These are phyloP conservation scores for Heterocephalus glaber DNA, from an alignment of 2,113 vertebrate species.

Conservation along the genomic window DNA sequence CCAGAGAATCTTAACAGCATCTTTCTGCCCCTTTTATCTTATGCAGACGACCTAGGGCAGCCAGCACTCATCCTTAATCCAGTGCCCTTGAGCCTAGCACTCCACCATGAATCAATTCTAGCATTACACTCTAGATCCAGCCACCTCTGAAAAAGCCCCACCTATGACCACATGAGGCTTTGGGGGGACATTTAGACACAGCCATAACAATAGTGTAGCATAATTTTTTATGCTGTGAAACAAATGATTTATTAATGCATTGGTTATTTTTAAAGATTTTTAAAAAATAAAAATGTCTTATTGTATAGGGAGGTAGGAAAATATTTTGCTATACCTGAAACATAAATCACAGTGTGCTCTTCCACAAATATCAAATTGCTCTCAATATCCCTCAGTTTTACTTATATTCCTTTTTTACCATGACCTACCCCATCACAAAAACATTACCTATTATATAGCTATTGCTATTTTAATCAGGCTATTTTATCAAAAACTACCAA, in stretches of 20 bases:
- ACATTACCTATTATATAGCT: neutral
- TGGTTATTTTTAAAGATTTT: neutral
- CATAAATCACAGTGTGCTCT: neutral
- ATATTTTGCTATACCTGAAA: neutral
- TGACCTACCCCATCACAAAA: neutral
- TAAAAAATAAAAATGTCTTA: neutral
- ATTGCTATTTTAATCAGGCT: neutral
- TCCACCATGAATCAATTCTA: too few species aligned
- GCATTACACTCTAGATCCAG: too few species aligned
- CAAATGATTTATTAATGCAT: neutral
- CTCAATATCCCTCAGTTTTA: neutral
- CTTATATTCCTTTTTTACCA: neutral
- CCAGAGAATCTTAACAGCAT: too few species aligned
- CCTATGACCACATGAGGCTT: too few species aligned
- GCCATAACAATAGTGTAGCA: neutral
- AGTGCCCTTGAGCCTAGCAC: too few species aligned
- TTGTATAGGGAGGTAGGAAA: neutral
- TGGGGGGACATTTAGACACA: too few species aligned
- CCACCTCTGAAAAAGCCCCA: too few species aligned
- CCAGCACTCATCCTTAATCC: too few species aligned
- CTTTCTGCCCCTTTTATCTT: too few species aligned
- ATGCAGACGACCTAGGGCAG: too few species aligned
- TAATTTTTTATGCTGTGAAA: neutral
- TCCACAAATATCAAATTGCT: neutral
- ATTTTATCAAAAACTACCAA: neutral